These are phyloP conservation scores for Rattus rattus DNA, from an alignment of 2,113 vertebrate species.

Conservation along the genomic window DNA sequence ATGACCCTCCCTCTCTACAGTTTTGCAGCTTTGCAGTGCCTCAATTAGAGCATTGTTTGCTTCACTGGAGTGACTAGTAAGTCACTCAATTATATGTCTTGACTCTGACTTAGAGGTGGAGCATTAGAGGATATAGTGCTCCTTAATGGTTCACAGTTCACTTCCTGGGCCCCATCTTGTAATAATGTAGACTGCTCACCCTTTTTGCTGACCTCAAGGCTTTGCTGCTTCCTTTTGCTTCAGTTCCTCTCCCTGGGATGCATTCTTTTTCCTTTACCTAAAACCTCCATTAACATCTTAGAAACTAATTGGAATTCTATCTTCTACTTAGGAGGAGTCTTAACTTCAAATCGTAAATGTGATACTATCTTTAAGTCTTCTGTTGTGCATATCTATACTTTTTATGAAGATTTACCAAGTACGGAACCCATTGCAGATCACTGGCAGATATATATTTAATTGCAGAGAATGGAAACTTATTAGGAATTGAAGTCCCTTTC, in stretches of 20 bases:
- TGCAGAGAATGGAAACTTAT: neutral
- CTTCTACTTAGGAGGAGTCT: neutral
- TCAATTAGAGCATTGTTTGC: neutral
- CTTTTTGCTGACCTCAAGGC: neutral
- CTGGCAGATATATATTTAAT: neutral
- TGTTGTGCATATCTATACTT: neutral
- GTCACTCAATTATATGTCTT: neutral
- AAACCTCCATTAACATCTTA: neutral
- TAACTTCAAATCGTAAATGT: neutral
- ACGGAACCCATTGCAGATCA: neutral
- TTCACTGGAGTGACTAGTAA: neutral
- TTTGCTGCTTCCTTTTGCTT: neutral
- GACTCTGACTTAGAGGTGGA: neutral
- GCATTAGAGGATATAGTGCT: neutral
- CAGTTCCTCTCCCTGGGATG: neutral
- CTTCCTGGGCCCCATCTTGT: neutral
- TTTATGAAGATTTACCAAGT: neutral
- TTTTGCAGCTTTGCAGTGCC: neutral
- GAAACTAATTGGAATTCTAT: neutral
- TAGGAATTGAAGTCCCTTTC: neutral
- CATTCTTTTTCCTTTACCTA: neutral
- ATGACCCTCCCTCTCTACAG: neutral
- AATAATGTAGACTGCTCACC: neutral
- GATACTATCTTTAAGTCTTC: constrained; percentile 7
- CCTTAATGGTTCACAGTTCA: neutral